phyloP scores from a whole-genome alignment of 2,797 vertebrate genomes.

The Anabas testudineus region DNA sequence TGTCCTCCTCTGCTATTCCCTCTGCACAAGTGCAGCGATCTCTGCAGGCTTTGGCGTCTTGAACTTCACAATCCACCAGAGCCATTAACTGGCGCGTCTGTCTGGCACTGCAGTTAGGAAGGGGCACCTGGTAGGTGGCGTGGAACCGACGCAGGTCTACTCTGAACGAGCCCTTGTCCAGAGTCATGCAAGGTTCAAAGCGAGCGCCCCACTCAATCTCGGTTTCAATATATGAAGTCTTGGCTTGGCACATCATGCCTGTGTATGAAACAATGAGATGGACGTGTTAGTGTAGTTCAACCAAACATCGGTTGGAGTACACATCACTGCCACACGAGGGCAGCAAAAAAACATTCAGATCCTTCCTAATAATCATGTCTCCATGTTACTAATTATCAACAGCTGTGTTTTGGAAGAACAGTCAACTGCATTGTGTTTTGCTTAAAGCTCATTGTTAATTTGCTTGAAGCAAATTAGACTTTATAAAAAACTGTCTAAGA shows the following conservation, averaged over 20 bases:
- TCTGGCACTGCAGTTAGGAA: slow-evolving; percentile 46
- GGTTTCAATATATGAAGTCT: slow-evolving; percentile 48
- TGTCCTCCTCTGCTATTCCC: slow-evolving; percentile 23
- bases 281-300: not conserved
- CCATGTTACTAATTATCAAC: not conserved
- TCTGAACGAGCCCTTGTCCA: slow-evolving; percentile 59
- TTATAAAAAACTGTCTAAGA: no score
- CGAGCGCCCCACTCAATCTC: slow-evolving; percentile 60
- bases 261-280: not conserved
- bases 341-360: not conserved
- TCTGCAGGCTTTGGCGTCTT: slow-evolving; percentile 25
- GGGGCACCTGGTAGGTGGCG: slow-evolving; percentile 52
- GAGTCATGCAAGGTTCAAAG: slow-evolving; percentile 53
- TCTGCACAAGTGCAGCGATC: slow-evolving; percentile 28
- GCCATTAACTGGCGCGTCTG: slow-evolving; percentile 26
- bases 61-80: slow-evolving; percentile 18
- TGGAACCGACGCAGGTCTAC: slow-evolving; percentile 56
- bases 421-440: no score
- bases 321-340: slow-evolving; percentile 37
- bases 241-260: slow-evolving; percentile 54
- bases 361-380: no score
- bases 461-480: no score
- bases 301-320: not conserved
- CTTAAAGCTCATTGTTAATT: no score
- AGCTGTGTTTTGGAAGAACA: not conserved